Evolutionary conservation across 2,888 invertebrate genomes (phyloP).

Genomic region (Dione juno): DNA sequence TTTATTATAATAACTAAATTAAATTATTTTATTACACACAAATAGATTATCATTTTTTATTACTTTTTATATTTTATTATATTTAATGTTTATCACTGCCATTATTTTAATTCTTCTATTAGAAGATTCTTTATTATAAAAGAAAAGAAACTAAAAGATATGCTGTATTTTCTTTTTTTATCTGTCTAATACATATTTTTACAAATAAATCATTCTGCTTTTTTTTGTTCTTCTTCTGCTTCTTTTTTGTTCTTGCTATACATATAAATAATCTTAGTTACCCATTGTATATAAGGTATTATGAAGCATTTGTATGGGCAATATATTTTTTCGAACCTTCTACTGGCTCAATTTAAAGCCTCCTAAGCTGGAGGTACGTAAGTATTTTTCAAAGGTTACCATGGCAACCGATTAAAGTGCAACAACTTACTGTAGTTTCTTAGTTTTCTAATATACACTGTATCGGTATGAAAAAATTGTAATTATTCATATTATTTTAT

Average conservation of each 20-base stretch:
- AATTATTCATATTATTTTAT: slow-evolving; percentile 54
- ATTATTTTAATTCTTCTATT: slow-evolving; percentile 4
- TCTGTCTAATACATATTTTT: background rate
- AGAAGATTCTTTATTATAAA: too few relatives aligned
- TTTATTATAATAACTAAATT: slow-evolving; percentile 13
- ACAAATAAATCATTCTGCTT: background rate
- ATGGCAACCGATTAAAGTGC: slow-evolving; percentile 46
- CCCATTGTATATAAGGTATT: slow-evolving; percentile 38
- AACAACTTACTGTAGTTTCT: slow-evolving; percentile 33
- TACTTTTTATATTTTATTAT: background rate
- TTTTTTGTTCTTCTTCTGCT: background rate
- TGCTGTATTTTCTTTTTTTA: background rate
- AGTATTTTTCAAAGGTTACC: slow-evolving; percentile 66
- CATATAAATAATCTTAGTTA: slow-evolving; percentile 41
- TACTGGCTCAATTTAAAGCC: background rate
- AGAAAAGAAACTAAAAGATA: background rate
- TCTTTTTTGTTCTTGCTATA: background rate
- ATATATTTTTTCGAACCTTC: slow-evolving; percentile 5
- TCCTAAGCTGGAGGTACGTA: background rate
- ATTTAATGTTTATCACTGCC: background rate
- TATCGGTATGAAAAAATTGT: slow-evolving; percentile 42
- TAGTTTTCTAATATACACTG: slow-evolving; percentile 39
- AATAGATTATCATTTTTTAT: too few relatives aligned
- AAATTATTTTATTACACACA: slow-evolving; percentile 8
- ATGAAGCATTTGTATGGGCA: too few relatives aligned